A percentile compares a stretch with the other conserved stretches of the same genome.
Evolutionary conservation across 2,113 vertebrate genomes (phyloP).

Genomic region (Cebus imitator): DNA sequence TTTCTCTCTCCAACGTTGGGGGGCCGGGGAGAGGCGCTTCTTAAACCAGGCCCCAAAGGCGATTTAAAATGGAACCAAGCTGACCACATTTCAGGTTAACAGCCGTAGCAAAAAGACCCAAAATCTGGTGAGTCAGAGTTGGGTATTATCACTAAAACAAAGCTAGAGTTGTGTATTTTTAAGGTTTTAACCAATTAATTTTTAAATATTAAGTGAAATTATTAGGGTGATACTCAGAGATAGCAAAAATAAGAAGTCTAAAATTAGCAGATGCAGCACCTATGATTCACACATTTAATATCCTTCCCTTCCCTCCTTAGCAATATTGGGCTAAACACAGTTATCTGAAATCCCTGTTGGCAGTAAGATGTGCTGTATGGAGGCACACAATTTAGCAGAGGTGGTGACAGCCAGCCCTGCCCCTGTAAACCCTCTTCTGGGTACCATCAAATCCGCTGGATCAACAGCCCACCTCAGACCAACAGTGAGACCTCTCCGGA

Average conservation of each 20-base stretch:
- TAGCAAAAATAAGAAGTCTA: not conserved
- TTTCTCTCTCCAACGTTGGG: not conserved
- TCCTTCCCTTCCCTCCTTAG: not conserved
- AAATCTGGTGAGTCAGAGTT: not conserved
- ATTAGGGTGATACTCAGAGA: not conserved
- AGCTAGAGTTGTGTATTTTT: not conserved
- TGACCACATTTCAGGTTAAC: not conserved
- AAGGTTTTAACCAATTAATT: not conserved
- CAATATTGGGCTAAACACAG: not conserved
- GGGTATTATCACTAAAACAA: not conserved
- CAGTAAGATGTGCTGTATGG: not conserved
- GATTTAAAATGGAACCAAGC: not conserved
- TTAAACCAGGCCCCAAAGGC: too few species aligned
- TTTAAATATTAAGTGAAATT: not conserved
- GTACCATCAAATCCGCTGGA: not conserved
- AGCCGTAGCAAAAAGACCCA: not conserved
- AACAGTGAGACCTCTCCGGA: not conserved
- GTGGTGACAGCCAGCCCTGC: not conserved
- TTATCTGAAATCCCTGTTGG: not conserved
- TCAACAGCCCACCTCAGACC: not conserved
- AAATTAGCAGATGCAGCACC: not conserved
- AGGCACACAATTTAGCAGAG: not conserved
- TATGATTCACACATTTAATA: not conserved
- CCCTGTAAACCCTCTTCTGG: not conserved
- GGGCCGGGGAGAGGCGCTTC: too few species aligned